A percentile compares a stretch with the other conserved stretches of the same genome.
Conservation (phyloP, 2,113 vertebrate genomes). For the Eurypyga helias region DNA sequence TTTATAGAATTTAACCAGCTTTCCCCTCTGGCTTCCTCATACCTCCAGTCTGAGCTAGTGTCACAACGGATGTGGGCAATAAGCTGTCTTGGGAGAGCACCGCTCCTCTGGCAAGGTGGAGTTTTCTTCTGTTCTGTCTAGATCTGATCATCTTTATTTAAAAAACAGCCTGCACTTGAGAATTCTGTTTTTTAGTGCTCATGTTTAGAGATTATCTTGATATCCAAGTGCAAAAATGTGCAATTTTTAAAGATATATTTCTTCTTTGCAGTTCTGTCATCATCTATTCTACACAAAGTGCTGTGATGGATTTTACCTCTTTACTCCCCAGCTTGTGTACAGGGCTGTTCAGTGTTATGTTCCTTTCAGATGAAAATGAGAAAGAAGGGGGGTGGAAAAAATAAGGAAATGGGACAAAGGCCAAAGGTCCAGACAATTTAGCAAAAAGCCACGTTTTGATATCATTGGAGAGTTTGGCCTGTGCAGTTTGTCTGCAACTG, state of each 20-base stretch:
- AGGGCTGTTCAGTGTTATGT: neutral
- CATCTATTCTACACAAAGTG: neutral
- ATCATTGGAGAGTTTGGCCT: neutral
- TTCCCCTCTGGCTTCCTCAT: neutral
- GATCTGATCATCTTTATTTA: neutral
- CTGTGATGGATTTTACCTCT: neutral
- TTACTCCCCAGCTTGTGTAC: neutral
- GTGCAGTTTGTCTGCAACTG: neutral
- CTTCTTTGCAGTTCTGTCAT: neutral
- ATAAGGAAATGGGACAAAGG: neutral
- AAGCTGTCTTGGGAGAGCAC: neutral
- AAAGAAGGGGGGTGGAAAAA: neutral
- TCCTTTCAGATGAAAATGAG: neutral
- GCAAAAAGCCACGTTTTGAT: neutral
- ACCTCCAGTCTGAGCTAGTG: neutral
- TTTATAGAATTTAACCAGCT: neutral
- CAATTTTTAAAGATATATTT: neutral
- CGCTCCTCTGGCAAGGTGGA: neutral
- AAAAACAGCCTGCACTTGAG: neutral
- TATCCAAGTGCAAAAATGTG: neutral
- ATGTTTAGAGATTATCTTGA: neutral
- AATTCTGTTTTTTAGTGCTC: neutral
- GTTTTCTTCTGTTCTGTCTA: neutral
- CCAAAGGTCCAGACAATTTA: neutral
- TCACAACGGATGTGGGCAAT: neutral